phyloP scores from a whole-genome alignment of 2,888 invertebrate genomes.

The Zygothrica quintamaculata region DNA sequence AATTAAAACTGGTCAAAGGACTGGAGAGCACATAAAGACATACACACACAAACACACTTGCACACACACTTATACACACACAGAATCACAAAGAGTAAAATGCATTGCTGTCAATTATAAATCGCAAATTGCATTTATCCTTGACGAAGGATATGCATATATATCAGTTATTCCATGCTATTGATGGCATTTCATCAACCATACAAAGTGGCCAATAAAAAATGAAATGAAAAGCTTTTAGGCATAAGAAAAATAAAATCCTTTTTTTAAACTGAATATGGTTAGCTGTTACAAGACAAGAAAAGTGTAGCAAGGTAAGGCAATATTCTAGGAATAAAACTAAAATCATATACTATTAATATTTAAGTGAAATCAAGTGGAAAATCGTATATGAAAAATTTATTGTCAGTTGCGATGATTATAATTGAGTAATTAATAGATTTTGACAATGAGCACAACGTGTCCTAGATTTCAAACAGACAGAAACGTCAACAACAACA shows the following conservation, averaged over 20 bases:
- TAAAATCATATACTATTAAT: slow-evolving; percentile 6
- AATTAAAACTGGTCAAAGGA: neutral
- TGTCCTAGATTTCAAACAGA: slow-evolving; percentile 73
- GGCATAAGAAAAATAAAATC: slow-evolving; percentile 11
- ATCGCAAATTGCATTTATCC: slow-evolving; percentile 67
- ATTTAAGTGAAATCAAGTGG: slow-evolving; percentile 34
- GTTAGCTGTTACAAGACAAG: too few species aligned
- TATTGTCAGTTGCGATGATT: slow-evolving; percentile 36
- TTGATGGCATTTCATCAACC: slow-evolving; percentile 55
- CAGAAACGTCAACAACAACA: too few species aligned
- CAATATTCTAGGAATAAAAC: too few species aligned
- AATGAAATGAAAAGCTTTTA: too few species aligned
- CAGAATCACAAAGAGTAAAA: slow-evolving; percentile 20
- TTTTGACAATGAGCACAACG: slow-evolving; percentile 34
- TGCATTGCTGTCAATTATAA: slow-evolving; percentile 63
- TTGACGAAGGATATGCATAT: slow-evolving; percentile 38
- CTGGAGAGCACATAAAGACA: too few species aligned
- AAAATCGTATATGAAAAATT: slow-evolving; percentile 22
- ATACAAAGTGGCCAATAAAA: slow-evolving; percentile 55
- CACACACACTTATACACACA: slow-evolving; percentile 46
- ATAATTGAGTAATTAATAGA: slow-evolving; percentile 44
- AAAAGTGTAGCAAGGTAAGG: too few species aligned
- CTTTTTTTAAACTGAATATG: too few species aligned
- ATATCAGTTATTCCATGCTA: slow-evolving; percentile 49
- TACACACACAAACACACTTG: slow-evolving; percentile 7